phyloP scores from a whole-genome alignment of 2,888 invertebrate genomes.

The Leptopilina myrica region DNA sequence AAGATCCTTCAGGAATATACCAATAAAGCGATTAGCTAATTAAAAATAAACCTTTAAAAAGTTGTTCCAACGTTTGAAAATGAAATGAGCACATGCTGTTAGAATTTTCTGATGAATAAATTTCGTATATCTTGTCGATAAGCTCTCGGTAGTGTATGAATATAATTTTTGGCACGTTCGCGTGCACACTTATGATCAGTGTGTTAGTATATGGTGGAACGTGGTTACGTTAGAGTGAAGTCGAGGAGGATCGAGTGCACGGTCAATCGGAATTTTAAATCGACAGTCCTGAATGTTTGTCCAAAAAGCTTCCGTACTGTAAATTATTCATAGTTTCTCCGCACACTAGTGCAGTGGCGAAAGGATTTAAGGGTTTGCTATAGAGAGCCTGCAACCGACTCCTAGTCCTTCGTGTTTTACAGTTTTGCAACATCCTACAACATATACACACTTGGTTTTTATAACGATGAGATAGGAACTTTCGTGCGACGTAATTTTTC shows the following conservation, averaged over 20 bases:
- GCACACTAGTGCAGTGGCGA: background rate
- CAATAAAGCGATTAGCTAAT: too few relatives aligned
- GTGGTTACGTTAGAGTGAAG: background rate
- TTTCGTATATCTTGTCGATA: background rate
- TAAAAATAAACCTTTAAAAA: too few relatives aligned
- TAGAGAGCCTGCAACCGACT: constrained; percentile 45
- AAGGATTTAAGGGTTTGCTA: background rate
- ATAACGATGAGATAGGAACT: background rate
- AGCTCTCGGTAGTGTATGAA: constrained; percentile 13
- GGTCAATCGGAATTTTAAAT: constrained; percentile 73
- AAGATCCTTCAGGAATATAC: too few relatives aligned
- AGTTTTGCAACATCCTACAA: constrained; percentile 34
- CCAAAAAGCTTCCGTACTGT: constrained; percentile 68
- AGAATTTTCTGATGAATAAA: constrained; percentile 17
- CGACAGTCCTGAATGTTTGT: constrained; percentile 62
- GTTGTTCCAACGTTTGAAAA: background rate
- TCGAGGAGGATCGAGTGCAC: constrained; percentile 33
- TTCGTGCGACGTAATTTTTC: background rate
- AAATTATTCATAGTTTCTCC: constrained; percentile 69
- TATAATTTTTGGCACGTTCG: constrained; percentile 38
- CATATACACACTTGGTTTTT: background rate
- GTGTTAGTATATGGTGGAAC: background rate
- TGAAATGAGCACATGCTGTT: background rate
- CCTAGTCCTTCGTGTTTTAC: constrained; percentile 51
- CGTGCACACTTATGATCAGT: constrained; percentile 23